phyloP scores from a whole-genome alignment of 2,797 vertebrate species.

The Gambusia yucatana region DNA sequence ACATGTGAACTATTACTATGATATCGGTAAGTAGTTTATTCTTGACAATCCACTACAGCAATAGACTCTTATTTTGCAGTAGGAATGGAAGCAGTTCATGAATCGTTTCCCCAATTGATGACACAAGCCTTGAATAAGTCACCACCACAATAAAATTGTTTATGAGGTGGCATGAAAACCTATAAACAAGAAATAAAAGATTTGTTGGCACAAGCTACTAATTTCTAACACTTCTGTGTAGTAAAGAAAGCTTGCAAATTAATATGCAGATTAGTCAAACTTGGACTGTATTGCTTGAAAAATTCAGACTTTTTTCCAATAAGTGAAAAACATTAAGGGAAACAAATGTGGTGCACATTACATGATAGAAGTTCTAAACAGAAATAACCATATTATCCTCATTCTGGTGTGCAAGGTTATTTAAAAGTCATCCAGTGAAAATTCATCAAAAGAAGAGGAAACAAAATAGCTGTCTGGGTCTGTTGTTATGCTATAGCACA shows the following conservation, averaged over 20 bases:
- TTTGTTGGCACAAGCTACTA: neutral
- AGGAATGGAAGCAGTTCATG: neutral
- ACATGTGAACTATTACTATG: neutral
- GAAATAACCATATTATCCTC: neutral
- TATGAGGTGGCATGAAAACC: neutral
- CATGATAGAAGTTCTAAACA: neutral
- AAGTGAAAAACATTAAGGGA: neutral
- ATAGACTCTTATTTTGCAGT: neutral
- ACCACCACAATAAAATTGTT: neutral
- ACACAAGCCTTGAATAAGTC: neutral
- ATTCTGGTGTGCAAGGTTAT: neutral
- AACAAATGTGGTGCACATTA: neutral
- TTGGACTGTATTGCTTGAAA: neutral
- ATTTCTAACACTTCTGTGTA: neutral
- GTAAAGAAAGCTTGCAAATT: neutral
- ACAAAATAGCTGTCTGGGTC: neutral
- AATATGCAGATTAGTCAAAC: neutral
- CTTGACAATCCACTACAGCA: neutral
- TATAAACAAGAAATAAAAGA: neutral
- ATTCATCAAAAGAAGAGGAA: neutral
- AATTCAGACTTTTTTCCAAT: neutral
- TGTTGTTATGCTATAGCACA: neutral
- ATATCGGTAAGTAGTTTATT: neutral
- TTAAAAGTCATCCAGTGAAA: neutral
- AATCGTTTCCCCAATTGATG: neutral